A percentile compares a stretch with the other conserved stretches of the same genome.
Conservation (phyloP, 2,113 vertebrate species). For the Himantopus leucocephalus region DNA sequence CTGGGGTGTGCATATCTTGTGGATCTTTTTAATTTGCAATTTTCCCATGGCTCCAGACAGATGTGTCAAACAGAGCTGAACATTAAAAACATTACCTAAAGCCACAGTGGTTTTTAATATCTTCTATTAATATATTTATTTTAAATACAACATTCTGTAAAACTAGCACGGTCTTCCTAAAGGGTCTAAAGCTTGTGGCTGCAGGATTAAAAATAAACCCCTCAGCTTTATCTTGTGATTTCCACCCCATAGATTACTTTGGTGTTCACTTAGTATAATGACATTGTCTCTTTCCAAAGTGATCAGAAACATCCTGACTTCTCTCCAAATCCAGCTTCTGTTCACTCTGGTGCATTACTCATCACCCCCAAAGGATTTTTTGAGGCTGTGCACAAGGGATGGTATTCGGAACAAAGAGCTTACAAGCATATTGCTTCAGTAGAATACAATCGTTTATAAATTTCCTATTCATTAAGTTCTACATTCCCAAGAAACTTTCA, state of each 20-base stretch:
- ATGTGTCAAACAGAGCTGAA: slow-evolving; percentile 56
- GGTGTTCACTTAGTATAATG: neutral
- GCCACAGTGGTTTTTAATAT: slow-evolving; percentile 37
- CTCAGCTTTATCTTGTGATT: neutral
- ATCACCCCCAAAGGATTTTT: slow-evolving; percentile 23
- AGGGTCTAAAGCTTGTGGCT: neutral
- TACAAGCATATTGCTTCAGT: slow-evolving; percentile 40
- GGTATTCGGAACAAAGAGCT: slow-evolving; percentile 37
- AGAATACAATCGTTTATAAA: slow-evolving; percentile 53
- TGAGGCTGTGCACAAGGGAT: slow-evolving; percentile 28
- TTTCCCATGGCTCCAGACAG: slow-evolving; percentile 66
- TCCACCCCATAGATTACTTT: neutral
- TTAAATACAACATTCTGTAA: neutral
- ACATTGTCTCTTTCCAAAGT: slow-evolving; percentile 37
- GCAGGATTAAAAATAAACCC: neutral
- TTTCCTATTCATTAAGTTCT: slow-evolving; percentile 66
- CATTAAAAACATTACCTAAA: slow-evolving; percentile 57
- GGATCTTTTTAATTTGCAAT: slow-evolving; percentile 64
- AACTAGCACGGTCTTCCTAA: neutral
- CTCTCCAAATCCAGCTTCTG: slow-evolving; percentile 22
- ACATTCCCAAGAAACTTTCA: slow-evolving; percentile 49
- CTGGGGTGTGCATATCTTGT: slow-evolving; percentile 44
- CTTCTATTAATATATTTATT: slow-evolving; percentile 44
- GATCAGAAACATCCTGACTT: slow-evolving; percentile 39
- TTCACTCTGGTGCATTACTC: slow-evolving; percentile 33